These are phyloP conservation scores for Myotis yumanensis DNA, from an alignment of 2,113 vertebrate species.

Conservation along the genomic window DNA sequence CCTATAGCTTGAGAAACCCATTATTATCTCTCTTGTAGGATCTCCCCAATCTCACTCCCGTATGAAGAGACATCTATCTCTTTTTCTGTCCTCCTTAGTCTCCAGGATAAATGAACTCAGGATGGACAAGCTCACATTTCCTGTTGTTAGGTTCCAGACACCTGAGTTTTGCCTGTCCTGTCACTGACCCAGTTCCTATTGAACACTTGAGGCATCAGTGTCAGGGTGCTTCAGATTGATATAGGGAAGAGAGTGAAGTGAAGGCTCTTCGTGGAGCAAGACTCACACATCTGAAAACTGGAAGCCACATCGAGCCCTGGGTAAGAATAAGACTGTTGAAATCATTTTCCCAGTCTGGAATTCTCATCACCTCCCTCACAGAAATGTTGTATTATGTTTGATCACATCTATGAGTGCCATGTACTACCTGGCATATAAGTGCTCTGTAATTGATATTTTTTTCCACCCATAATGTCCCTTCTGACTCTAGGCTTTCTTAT, in stretches of 20 bases:
- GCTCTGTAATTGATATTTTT: conserved; percentile 10
- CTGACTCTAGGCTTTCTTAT: background rate
- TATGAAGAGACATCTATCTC: background rate
- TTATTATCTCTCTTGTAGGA: background rate
- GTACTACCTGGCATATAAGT: background rate
- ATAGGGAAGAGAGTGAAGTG: background rate
- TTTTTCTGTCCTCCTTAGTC: background rate
- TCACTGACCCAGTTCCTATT: background rate
- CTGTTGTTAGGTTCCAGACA: background rate
- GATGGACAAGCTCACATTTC: background rate
- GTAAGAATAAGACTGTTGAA: background rate
- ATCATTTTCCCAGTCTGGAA: background rate
- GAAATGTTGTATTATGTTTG: background rate
- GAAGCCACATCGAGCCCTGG: background rate
- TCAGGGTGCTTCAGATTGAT: background rate
- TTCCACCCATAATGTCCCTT: conserved; percentile 9
- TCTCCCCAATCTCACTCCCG: background rate
- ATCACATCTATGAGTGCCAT: background rate
- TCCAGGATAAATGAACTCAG: background rate
- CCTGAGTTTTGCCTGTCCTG: background rate
- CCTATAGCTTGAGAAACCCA: background rate
- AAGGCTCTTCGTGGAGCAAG: background rate
- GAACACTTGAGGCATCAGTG: background rate
- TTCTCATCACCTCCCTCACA: background rate
- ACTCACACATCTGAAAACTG: conserved; percentile 18